Evolutionary conservation across 2,888 invertebrate genomes (phyloP), one percentile per base, ranked within the genome.

Genomic region (Fragum fragum): DNA sequence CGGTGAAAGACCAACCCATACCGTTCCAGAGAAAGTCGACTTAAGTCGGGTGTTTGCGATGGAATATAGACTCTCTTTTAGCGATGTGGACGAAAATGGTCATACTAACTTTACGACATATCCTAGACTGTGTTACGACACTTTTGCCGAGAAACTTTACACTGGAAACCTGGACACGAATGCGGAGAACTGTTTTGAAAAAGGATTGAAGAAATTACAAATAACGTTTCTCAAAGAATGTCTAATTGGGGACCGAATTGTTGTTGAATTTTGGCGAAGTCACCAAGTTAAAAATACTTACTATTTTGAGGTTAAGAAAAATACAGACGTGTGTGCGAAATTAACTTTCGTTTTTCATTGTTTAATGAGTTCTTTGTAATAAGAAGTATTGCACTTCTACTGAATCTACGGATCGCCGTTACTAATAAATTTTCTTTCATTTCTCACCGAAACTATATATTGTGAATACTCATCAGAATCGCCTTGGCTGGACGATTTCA

Each of bases 81-180:
- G 77, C 28, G 79, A 83, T 42, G 77, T 70, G 6, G 83, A 83
- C 28, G 79, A 59, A 59, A 79, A 80, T 21, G 63, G 59, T n/a
- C 83, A 83, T 55, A 42, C 68, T 2, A 80, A 83, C 42, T 83
- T 68, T 39, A 69, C 74, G 18, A 39, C 59, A 14, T 83, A 83
- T 36, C 63, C 72, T 21, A 26, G 74, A 36, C 53, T 74, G 11
- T 66, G 76, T 29, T 74, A 28, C 29, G 74, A 83, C 42, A 53
- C 74, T 11, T 74, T 79, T n/a, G 68, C 66, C 28, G 83, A 79
- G 72, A 74, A 83, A 52, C 36, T 77, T 47, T n/a, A 57, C 18
- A 23, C 63, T 1, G 57, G 69, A 21, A 55, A 11, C 6, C 55
- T 55, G 16, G 16, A n/a, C 0, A 18, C 11, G 7, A 9, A 18